Evolutionary conservation across 2,113 vertebrate genomes (phyloP).

Genomic region (Nestor notabilis): DNA sequence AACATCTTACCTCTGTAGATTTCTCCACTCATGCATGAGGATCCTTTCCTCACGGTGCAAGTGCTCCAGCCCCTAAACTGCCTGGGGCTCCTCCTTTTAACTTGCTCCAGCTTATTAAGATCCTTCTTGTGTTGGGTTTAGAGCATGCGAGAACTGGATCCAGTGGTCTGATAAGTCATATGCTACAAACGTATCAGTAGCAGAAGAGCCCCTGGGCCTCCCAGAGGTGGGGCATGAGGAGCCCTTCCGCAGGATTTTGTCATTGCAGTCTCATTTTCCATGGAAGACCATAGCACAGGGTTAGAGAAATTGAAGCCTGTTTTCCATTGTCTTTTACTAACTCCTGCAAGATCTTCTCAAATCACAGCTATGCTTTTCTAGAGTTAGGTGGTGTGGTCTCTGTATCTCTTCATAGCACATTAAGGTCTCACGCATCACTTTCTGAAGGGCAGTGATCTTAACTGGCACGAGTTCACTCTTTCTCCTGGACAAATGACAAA

Average conservation of each 20-base stretch:
- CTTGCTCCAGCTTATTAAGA: not conserved
- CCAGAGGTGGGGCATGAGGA: not conserved
- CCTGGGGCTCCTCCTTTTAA: not conserved
- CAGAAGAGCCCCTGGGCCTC: not conserved
- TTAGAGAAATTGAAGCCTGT: not conserved
- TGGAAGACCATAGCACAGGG: not conserved
- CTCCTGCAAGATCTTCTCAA: not conserved
- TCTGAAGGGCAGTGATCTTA: not conserved
- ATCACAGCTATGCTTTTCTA: not conserved
- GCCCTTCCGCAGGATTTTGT: not conserved
- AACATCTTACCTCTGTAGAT: not conserved
- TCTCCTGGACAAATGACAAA: not conserved
- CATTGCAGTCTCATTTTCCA: not conserved
- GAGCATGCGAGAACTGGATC: not conserved
- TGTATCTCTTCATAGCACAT: not conserved
- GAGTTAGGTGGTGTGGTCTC: not conserved
- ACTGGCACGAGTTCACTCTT: not conserved
- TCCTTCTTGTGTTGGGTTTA: not conserved
- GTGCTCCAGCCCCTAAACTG: not conserved
- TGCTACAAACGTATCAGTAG: not conserved
- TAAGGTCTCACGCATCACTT: not conserved
- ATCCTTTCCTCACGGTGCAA: rapidly evolving
- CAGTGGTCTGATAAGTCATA: not conserved
- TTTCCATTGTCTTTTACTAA: not conserved
- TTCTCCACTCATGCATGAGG: not conserved